These are phyloP conservation scores for Trachemys scripta DNA, from an alignment of 2,113 vertebrate genomes.

Conservation along the genomic window DNA sequence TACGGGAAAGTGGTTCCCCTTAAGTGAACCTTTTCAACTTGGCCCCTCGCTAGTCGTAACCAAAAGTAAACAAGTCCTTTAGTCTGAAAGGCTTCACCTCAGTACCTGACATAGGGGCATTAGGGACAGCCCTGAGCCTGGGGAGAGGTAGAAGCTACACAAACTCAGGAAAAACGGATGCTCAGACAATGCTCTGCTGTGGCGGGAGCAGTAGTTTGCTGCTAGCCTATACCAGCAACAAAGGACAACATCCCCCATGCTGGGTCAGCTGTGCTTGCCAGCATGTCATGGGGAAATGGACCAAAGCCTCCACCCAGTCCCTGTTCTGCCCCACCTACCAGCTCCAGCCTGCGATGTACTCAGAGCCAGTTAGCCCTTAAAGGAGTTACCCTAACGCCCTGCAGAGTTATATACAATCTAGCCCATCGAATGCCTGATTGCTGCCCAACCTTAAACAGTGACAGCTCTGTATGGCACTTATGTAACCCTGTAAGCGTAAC, in stretches of 20 bases:
- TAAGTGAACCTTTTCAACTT: neutral
- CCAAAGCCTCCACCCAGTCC: neutral
- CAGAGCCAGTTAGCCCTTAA: neutral
- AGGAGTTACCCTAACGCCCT: neutral
- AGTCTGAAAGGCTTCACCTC: neutral
- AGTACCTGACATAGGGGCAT: neutral
- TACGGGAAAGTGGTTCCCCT: neutral
- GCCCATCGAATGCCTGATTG: neutral
- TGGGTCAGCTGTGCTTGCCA: neutral
- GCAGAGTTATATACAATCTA: fast-evolving
- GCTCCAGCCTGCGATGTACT: too few species aligned
- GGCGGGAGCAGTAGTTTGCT: neutral
- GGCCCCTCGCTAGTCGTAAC: neutral
- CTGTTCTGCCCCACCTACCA: neutral
- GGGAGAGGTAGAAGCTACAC: neutral
- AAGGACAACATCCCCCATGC: neutral
- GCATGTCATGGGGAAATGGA: neutral
- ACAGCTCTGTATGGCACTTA: neutral
- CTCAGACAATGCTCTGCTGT: neutral
- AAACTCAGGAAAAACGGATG: neutral
- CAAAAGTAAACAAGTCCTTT: neutral
- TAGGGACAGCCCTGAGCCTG: neutral
- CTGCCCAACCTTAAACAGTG: slow-evolving; percentile 29
- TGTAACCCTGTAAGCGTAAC: slow-evolving; percentile 31
- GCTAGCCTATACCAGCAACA: neutral